Base-by-base conservation (phyloP, 2,113 vertebrate genomes). In the Xenopus borealis region DNA sequence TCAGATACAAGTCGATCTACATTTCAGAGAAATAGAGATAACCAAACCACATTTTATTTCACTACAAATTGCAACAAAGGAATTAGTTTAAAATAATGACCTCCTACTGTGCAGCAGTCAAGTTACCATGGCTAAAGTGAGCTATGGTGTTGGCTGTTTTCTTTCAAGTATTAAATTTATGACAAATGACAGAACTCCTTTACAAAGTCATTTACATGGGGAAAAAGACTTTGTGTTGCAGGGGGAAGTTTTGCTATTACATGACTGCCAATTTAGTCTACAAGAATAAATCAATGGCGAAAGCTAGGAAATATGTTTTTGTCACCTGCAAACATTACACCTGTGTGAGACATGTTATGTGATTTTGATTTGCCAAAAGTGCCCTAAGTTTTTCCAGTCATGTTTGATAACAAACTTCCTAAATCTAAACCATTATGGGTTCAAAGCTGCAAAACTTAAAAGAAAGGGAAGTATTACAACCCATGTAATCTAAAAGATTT, bases 241-340 rank as follows among this genome's bases (percentile, higher is more conserved):
- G 17, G 19, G n/a, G 13, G 11, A 55, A 45, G 47, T 63, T 63
- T 63, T 76, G n/a, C 58, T 62, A 45, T 63, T 69, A 57, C 58
- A 69, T 63, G 59, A 63, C 73, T 63, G 58, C 66, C 58, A 69
- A 69, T 76, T 69, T 69, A 14, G 50, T 52, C 30, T 17, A n/a
- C 66, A 46, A 69, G 40, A 55, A 69, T 63, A 76, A 69, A 63
- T 63, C 58, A 76, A 63, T 58, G 53, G 46, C 46, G 46, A 63
- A 17, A 69, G 61, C 59, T 69, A 17, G 58, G 73, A 76, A 76
- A 69, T 69, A 69, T 68, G 59, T 69, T 81, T 82, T 85, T 86
- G 88, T 84, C 82, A 80, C 78, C 86, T 85, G 74, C 74, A 82
- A 75, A 83, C 66, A 83, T 86, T 82, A 86, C 73, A 81, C 27